These are phyloP conservation scores for Adelphocoris suturalis DNA, from an alignment of 2,888 invertebrate species.

Conservation along the genomic window DNA sequence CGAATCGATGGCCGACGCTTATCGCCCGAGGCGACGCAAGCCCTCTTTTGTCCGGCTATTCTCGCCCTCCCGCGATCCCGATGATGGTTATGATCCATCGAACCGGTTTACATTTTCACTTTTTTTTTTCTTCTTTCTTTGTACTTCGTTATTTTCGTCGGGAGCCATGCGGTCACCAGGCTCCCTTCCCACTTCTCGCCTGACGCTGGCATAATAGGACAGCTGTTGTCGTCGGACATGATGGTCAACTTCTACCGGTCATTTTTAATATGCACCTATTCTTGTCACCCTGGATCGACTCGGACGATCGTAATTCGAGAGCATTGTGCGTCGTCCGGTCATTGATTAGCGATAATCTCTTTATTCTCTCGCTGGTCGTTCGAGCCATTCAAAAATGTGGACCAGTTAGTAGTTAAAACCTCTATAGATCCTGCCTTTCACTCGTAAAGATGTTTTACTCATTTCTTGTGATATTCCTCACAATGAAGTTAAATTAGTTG, in stretches of 20 bases:
- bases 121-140: conserved; percentile 41
- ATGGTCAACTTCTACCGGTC: conserved; percentile 40
- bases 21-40: conserved; percentile 6
- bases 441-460: no score
- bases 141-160: conserved; percentile 15
- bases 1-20: neutral
- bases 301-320: neutral
- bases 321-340: neutral
- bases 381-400: no score
- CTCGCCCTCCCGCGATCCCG: conserved; percentile 21
- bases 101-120: conserved; percentile 48
- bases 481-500: no score
- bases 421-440: no score
- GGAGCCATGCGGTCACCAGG: conserved; percentile 34
- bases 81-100: conserved; percentile 59
- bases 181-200: conserved; percentile 15
- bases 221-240: conserved; percentile 40
- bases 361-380: no score
- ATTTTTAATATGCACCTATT: neutral
- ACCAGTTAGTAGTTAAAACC: no score
- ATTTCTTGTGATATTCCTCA: no score
- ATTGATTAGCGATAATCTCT: no score
- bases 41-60: conserved; percentile 41
- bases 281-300: neutral
- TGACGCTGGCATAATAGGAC: conserved; percentile 29